Evolutionary conservation across 2,113 vertebrate genomes (phyloP), one percentile per base, ranked within the genome.

Genomic region (Nannobrachium achirus): DNA sequence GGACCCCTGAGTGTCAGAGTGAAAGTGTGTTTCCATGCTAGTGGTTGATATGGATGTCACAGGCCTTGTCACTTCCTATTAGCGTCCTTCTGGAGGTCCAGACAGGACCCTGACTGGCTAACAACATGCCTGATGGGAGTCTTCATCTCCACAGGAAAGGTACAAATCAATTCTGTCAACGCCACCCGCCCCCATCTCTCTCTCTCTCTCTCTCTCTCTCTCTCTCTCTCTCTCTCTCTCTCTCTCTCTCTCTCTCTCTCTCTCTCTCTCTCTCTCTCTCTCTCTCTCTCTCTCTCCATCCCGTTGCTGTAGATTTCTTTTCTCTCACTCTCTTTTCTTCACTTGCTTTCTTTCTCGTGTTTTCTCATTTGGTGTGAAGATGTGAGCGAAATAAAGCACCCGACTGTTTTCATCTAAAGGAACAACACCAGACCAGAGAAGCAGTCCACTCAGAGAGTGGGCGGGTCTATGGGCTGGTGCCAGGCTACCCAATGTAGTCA

Each of bases 101-200:
- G 14, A 18, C 56, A 11, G 56, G 38, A 39, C 48, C 48, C 56
- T 39, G 15, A 9, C 56, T 42, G 40, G n/a, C 56, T 59, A 10
- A 59, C 56, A 11, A 16, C 10, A 11, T 16, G 10, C 41, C 42
- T 59, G 40, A 59, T 59, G 56, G 42, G 56, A 44, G 41, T 59
- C 19, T 42, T 42, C 56, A 44, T 25, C 56, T 40, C 14, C 39
- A 44, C n/a, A 59, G 56, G 42, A 57, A 38, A 33, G 8, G 40
- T 42, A 33, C 25, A 50, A 61, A 66, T 73, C 69, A 18, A 52
- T 52, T 33, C 16, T 72, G 71, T 73, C 69, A 44, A 60, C 11
- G 13, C 75, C 39, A 59, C 40, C 25, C 16, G 1, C 25, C 45
- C 45, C 6, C 11, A 48, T 6, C 1, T 20, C 18, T 10, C 19